These are phyloP conservation scores for Coranthus polyacanthus DNA, from an alignment of 2,797 vertebrate species.

Conservation along the genomic window DNA sequence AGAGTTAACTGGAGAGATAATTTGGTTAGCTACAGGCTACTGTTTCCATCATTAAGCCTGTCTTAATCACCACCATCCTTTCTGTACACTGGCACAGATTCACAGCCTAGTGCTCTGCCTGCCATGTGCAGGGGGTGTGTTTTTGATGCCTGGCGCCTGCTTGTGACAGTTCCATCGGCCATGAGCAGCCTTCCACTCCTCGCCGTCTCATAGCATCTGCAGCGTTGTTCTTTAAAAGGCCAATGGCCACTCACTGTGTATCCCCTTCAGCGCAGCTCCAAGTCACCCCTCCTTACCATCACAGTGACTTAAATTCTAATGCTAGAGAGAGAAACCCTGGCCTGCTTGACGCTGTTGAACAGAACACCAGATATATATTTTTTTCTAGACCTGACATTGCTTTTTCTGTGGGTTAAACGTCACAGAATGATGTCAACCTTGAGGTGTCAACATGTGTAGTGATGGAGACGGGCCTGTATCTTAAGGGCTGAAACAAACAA, in stretches of 20 bases:
- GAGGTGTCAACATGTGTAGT: background rate
- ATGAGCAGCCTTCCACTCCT: conserved; percentile 66
- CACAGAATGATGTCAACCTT: conserved; percentile 1
- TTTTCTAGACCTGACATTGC: conserved; percentile 13
- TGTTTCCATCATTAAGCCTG: conserved; percentile 75
- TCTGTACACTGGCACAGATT: conserved; percentile 65
- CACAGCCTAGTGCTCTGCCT: conserved; percentile 58
- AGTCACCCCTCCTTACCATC: conserved; percentile 66
- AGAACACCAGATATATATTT: conserved; percentile 49
- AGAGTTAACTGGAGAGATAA: conserved; percentile 72
- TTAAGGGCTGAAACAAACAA: background rate
- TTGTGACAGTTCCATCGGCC: conserved; percentile 81
- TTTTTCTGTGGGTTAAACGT: conserved; percentile 9
- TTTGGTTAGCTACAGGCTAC: conserved; percentile 76
- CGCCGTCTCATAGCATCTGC: conserved; percentile 77
- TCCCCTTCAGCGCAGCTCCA: conserved; percentile 60
- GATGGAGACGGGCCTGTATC: background rate
- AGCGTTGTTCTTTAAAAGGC: conserved; percentile 80
- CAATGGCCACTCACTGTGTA: conserved; percentile 67
- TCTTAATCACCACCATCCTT: conserved; percentile 68
- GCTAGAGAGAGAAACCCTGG: conserved; percentile 31
- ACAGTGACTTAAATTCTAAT: conserved; percentile 26
- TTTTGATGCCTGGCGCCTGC: conserved; percentile 77
- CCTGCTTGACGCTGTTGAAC: conserved; percentile 49
- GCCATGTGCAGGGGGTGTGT: conserved; percentile 73